Base-by-base conservation (phyloP, 2,888 invertebrate species). In the Conus canariensis region DNA sequence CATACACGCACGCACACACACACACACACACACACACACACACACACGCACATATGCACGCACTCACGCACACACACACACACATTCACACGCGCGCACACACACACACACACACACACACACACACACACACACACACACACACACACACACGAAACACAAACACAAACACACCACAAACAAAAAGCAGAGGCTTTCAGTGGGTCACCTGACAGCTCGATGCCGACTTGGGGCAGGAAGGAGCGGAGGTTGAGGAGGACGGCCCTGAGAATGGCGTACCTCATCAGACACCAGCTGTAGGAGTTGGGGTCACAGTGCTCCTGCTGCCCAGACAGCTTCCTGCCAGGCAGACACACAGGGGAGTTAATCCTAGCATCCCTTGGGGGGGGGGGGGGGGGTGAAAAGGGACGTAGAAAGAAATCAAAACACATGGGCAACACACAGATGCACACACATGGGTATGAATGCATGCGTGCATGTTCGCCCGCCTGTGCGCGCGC, bases 251-350 rank as follows among this genome's bases (percentile, higher is more conserved):
- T 98, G 92, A 97, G 97, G 93, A 98, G 98, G 88, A 98, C 98
- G 91, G 99, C 97, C 94, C 98, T 97, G 91, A 99, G 97, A 90
- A 98, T 97, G 6, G 99, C 98, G 94, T 99, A 97, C 92, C 99
- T 97, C 97, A 99, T 97, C 92, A 99, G 97, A 95, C 98, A 97
- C 99, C 99, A 99, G 88, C 99, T 98, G 96, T 99, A 99, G 67
- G 99, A 99, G 95, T 98, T 98, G 0, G 99, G 98, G 97, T 99
- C 98, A 58, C 98, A 97, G 96, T 99, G 99, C 96, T 99, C 98
- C 87, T 93, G 93, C 5, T 93, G 93, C 10, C 92, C 91, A 19
- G 91, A 85, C 58, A 93, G 90, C 19, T 91, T 87, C 83, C 93
- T 94, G 91, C 45, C 45, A 45, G 45, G 45, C 45, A 45, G 1